These are phyloP conservation scores for Micromussa lordhowensis DNA, from an alignment of 92 coral and sea anemone species.

Conservation along the genomic window DNA sequence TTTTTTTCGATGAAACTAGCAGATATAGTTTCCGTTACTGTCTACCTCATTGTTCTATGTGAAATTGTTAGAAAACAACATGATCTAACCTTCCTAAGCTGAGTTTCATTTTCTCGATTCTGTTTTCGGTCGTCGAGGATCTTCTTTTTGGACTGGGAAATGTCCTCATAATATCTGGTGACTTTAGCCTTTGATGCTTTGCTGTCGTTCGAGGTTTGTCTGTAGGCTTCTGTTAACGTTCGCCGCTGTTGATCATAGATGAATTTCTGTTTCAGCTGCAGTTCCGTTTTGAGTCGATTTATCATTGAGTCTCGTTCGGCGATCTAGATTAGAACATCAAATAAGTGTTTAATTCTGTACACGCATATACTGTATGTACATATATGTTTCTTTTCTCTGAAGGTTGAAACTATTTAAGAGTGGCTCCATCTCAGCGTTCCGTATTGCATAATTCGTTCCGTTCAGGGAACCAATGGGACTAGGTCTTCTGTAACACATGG, in stretches of 20 bases:
- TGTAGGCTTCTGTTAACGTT: slow-evolving; percentile 79
- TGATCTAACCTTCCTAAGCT: slow-evolving; percentile 75
- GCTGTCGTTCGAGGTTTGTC: slow-evolving; percentile 69
- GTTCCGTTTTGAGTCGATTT: slow-evolving; percentile 58
- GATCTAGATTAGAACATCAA: slow-evolving; percentile 36
- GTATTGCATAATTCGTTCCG: no score
- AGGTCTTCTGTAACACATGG: no score
- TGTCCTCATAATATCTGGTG: slow-evolving; percentile 62
- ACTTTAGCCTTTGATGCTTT: slow-evolving; percentile 54
- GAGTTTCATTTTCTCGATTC: slow-evolving; percentile 70
- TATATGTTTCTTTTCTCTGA: no score
- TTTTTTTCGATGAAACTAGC: no score
- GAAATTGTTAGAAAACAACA: not conserved
- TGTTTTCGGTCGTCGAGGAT: slow-evolving; percentile 48
- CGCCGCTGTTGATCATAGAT: slow-evolving; percentile 66
- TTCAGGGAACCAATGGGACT: no score
- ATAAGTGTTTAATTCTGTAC: no score
- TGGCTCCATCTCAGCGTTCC: no score
- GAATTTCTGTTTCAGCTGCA: slow-evolving; percentile 69
- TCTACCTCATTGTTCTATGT: not conserved
- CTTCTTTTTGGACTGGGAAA: slow-evolving; percentile 45
- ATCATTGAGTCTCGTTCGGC: slow-evolving; percentile 65
- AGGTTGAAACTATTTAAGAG: no score
- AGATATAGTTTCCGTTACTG: not conserved
- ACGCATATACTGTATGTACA: no score